These are phyloP conservation scores for Achatina immaculata DNA, from an alignment of 1,140 invertebrate genomes.

Conservation along the genomic window DNA sequence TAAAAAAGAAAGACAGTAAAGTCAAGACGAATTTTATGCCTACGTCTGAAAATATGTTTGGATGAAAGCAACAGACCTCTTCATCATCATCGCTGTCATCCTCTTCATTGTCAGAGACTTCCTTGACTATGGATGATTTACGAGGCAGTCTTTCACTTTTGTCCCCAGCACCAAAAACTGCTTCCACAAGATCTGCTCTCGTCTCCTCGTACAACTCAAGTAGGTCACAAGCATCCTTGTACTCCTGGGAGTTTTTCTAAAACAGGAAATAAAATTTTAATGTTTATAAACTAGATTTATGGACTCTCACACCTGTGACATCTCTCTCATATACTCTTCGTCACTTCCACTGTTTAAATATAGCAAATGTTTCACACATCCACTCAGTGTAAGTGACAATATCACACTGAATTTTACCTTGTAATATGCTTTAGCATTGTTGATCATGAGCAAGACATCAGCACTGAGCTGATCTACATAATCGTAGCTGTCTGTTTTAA, in stretches of 20 bases:
- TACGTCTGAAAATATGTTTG: no score
- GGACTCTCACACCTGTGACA: no score
- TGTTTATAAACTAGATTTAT: no score
- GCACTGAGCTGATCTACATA: conserved; percentile 87
- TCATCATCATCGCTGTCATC: conserved; percentile 40
- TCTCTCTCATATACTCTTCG: no score
- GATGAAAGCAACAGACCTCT: conserved; percentile 25
- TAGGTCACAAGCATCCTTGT: conserved; percentile 91
- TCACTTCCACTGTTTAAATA: no score
- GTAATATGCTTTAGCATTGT: conserved; percentile 96
- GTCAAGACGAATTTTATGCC: no score
- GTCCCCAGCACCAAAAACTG: conserved; percentile 59
- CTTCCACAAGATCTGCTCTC: conserved; percentile 63
- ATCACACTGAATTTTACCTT: conserved; percentile 76
- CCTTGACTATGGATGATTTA: conserved; percentile 24
- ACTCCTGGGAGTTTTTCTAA: conserved; percentile 84
- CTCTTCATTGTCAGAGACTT: conserved; percentile 27
- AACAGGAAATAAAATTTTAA: conserved; percentile 12
- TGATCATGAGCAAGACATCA: conserved; percentile 91
- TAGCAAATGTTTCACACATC: no score
- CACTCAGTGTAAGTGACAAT: no score
- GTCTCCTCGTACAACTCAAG: conserved; percentile 84
- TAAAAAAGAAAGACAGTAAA: no score
- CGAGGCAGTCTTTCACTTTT: conserved; percentile 18
- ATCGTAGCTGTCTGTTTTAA: conserved; percentile 94